Evolutionary conservation across 2,797 vertebrate genomes (phyloP).

Genomic region (Todus mexicanus): DNA sequence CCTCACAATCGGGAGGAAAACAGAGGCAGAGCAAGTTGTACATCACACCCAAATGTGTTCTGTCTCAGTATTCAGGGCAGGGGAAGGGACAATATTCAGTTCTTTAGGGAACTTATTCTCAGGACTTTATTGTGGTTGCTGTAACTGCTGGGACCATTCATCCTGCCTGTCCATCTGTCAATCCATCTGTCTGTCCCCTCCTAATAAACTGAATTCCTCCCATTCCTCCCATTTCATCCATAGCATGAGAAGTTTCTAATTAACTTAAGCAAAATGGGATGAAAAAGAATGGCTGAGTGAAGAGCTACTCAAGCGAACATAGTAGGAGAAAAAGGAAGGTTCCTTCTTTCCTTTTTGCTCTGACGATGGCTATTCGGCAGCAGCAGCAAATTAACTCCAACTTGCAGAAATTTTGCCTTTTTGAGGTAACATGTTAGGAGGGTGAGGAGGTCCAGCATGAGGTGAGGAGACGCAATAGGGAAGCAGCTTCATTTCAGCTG

Average conservation of each 20-base stretch:
- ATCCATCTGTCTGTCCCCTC: neutral
- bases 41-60: neutral
- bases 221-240: no score
- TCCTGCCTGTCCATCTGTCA: neutral
- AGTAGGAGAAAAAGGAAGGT: neutral
- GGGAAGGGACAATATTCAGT: neutral
- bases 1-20: neutral
- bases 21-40: neutral
- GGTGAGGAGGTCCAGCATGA: neutral
- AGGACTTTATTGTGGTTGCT: neutral
- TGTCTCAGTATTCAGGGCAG: neutral
- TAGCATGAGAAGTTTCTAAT: no score
- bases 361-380: rapidly evolving
- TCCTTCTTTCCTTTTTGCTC: neutral
- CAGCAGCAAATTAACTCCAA: neutral
- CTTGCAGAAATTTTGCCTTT: neutral
- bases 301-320: neutral
- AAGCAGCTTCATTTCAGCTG: neutral
- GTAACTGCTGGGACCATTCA: neutral
- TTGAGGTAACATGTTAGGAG: neutral
- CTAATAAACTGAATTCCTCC: neutral
- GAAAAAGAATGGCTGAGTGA: neutral
- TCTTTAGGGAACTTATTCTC: neutral
- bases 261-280: neutral
- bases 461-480: rapidly evolving